Percentiles rank a stretch among this genome's conserved stretches.
Evolutionary conservation across 2,888 invertebrate species (phyloP).

Genomic region (Dryobota labecula): DNA sequence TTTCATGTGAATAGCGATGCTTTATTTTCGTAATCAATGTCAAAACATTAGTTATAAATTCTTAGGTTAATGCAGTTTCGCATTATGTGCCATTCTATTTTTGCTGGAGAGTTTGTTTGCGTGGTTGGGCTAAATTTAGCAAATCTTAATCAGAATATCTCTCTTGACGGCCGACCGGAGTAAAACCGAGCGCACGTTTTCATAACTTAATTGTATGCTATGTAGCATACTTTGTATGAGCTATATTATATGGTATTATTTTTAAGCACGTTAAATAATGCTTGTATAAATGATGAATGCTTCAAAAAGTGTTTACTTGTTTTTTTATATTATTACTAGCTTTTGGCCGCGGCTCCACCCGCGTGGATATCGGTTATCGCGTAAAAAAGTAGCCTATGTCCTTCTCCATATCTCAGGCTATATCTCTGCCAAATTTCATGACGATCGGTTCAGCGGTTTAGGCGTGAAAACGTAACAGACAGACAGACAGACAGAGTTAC

Average conservation of each 20-base stretch:
- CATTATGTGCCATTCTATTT: constrained; percentile 82
- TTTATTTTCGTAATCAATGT: constrained; percentile 60
- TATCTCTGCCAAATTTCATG: too few species aligned
- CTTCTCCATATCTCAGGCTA: too few species aligned
- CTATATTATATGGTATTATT: constrained; percentile 17
- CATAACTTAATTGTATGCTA: constrained; percentile 63
- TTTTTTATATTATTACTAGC: neutral
- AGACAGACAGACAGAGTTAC: too few species aligned
- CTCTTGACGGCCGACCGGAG: constrained; percentile 73
- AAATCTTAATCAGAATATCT: constrained; percentile 83
- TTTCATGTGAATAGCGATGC: constrained; percentile 40
- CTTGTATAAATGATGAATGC: neutral
- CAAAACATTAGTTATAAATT: constrained; percentile 60
- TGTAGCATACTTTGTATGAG: constrained; percentile 14
- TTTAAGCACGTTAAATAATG: constrained; percentile 1
- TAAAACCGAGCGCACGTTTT: constrained; percentile 71
- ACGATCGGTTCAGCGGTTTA: too few species aligned
- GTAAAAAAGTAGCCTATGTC: too few species aligned
- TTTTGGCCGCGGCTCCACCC: too few species aligned
- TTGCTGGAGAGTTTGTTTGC: constrained; percentile 82
- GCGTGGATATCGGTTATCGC: too few species aligned
- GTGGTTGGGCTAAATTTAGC: constrained; percentile 83
- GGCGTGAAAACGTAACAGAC: too few species aligned
- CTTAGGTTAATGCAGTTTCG: constrained; percentile 70
- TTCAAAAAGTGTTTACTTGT: neutral